Conservation (phyloP, 2,888 invertebrate species). For the Drosophila yooni region DNA sequence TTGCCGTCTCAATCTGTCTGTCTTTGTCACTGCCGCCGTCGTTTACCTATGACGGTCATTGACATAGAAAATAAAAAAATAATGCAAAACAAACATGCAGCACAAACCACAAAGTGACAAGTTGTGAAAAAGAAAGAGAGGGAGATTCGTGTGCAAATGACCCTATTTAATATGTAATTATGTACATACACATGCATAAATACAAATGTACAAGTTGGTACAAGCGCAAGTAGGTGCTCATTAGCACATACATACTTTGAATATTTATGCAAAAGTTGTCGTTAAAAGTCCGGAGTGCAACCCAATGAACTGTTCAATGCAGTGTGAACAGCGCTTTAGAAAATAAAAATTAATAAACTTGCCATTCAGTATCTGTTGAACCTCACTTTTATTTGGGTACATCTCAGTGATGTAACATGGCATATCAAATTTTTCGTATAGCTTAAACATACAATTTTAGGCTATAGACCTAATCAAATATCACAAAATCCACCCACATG, state of each 20-base stretch:
- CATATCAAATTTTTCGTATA: background rate
- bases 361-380: background rate
- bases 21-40: conserved; percentile 8
- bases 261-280: background rate
- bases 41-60: conserved; percentile 50
- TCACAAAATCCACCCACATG: background rate
- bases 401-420: background rate
- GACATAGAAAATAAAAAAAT: conserved; percentile 52
- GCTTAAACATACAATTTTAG: background rate
- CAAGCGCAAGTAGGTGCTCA: background rate
- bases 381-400: background rate
- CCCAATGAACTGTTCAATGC: background rate
- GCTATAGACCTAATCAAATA: background rate
- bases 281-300: background rate
- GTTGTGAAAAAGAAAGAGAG: conserved; percentile 23
- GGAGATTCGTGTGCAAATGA: background rate
- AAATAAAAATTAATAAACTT: background rate
- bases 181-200: background rate
- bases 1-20: conserved; percentile 13
- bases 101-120: conserved; percentile 22
- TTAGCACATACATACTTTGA: background rate
- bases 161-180: background rate
- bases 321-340: background rate
- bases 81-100: conserved; percentile 33
- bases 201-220: background rate